Evolutionary conservation across 2,888 invertebrate genomes (phyloP), one percentile per base, ranked within the genome.

Genomic region (Plagiodera versicolora): DNA sequence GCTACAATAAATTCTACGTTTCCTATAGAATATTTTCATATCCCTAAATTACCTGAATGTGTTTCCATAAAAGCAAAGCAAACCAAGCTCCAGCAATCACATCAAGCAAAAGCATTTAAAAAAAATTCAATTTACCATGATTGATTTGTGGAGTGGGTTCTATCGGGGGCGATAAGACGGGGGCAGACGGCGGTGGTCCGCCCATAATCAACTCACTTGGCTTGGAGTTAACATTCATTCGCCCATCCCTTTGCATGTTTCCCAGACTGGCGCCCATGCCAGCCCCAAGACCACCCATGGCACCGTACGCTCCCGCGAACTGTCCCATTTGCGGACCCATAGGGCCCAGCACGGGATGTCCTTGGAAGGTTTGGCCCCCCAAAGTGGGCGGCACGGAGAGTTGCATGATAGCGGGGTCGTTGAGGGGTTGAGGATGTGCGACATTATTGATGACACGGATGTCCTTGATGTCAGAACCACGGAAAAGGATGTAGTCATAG

Each of bases 401-500:
- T 85, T 91, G 89, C 83, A 99, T 95, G 81, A 99, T 99, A 64
- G 99, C 99, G 61, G 99, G 99, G 84, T 99, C 99, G 83, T 96
- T 95, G 51, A 76, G 74, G 8, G 76, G 75, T 66, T 94, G 93
- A 76, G 94, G 84, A 55, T 91, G 88, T 67, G 89, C 87, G 56
- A 89, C 90, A 84, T 89, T 91, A 81, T 92, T 94, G 63, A 98
- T 91, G 53, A 99, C 96, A 80, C 96, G 88, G 76, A 99, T 94
- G 81, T 99, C 98, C 83, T 99, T 99, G 77, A 99, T 99, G 81
- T 99, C 99, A 68, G 94, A 91, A 49, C 98, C 98, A 70, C 98
- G 88, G 83, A 99, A 99, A 72, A 99, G 87, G 76, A 99, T 99
- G 82, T 97, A 99, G 79, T 99, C 98, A 81, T 98, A 99, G 57